Evolutionary conservation across 2,113 vertebrate genomes (phyloP).

Genomic region (Microcebus murinus): DNA sequence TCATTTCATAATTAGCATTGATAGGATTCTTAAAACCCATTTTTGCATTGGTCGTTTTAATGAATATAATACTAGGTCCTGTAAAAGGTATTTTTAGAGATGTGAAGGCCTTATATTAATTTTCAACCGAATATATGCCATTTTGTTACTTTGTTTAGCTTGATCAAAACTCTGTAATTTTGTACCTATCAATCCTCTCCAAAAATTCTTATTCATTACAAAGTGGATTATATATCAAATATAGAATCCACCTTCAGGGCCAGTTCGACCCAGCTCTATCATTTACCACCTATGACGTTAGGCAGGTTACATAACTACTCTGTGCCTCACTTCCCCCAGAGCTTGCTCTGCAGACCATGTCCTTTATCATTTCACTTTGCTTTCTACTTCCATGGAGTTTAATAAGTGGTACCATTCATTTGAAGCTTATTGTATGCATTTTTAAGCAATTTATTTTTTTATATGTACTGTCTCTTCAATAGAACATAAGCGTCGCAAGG

Average conservation of each 20-base stretch:
- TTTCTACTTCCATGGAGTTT: neutral
- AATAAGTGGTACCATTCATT: neutral
- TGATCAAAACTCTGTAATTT: neutral
- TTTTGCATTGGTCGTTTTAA: conserved; percentile 10
- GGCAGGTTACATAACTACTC: neutral
- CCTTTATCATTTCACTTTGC: conserved; percentile 14
- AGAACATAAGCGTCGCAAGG: neutral
- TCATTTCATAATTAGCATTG: conserved; percentile 16
- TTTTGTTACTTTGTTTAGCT: neutral
- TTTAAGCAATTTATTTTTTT: conserved; percentile 36
- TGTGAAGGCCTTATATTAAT: neutral
- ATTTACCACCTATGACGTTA: neutral
- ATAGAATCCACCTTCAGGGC: neutral
- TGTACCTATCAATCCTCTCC: neutral
- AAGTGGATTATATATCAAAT: neutral
- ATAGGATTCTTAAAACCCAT: neutral
- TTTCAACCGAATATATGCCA: conserved; percentile 30
- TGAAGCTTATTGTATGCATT: neutral
- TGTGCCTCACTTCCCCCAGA: neutral
- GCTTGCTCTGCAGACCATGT: neutral
- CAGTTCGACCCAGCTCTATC: neutral
- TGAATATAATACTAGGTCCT: neutral
- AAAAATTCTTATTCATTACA: neutral
- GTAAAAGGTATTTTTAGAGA: conserved; percentile 16
- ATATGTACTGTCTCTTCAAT: neutral